A percentile compares a stretch with the other conserved stretches of the same genome.
Evolutionary conservation across 2,888 invertebrate species (phyloP).

Genomic region (Trissolcus brochymenae): DNA sequence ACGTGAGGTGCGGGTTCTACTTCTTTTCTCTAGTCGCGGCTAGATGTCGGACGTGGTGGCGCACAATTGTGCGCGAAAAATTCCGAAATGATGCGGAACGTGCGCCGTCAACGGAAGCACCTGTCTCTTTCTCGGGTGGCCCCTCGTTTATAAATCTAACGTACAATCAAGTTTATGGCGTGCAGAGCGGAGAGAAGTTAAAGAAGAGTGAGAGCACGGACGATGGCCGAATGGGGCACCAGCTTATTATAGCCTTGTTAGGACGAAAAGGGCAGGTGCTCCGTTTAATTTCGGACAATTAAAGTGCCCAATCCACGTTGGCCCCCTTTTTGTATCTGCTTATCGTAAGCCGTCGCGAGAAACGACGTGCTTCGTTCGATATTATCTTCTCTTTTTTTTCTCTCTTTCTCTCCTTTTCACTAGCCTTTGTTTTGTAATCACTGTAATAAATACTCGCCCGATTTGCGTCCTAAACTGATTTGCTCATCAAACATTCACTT

Average conservation of each 20-base stretch:
- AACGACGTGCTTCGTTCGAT: constrained; percentile 42
- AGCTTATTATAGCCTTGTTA: constrained; percentile 74
- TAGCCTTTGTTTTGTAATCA: constrained; percentile 29
- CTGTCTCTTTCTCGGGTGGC: constrained; percentile 60
- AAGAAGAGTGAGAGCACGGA: constrained; percentile 55
- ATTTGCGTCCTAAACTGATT: constrained; percentile 49
- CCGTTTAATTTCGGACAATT: constrained; percentile 76
- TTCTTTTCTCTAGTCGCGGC: constrained; percentile 23
- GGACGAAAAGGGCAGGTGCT: constrained; percentile 70
- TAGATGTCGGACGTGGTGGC: constrained; percentile 17
- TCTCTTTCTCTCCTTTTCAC: constrained; percentile 15
- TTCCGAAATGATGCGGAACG: constrained; percentile 53
- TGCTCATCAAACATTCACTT: constrained; percentile 49
- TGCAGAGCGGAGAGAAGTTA: constrained; percentile 56
- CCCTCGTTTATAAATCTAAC: constrained; percentile 74
- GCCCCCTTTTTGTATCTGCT: constrained; percentile 58
- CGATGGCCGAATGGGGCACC: constrained; percentile 60
- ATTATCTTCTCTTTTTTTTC: constrained; percentile 13
- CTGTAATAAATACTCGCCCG: constrained; percentile 37
- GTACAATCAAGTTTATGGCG: constrained; percentile 73
- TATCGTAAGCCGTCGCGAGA: constrained; percentile 45
- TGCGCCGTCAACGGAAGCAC: constrained; percentile 57
- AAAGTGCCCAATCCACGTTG: constrained; percentile 69
- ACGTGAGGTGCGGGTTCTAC: constrained; percentile 39
- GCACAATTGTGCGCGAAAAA: constrained; percentile 45